Percentiles rank a stretch among this genome's conserved stretches.
These are phyloP conservation scores for Corythoichthys haematopterus DNA, from an alignment of 2,113 vertebrate genomes.

Conservation along the genomic window DNA sequence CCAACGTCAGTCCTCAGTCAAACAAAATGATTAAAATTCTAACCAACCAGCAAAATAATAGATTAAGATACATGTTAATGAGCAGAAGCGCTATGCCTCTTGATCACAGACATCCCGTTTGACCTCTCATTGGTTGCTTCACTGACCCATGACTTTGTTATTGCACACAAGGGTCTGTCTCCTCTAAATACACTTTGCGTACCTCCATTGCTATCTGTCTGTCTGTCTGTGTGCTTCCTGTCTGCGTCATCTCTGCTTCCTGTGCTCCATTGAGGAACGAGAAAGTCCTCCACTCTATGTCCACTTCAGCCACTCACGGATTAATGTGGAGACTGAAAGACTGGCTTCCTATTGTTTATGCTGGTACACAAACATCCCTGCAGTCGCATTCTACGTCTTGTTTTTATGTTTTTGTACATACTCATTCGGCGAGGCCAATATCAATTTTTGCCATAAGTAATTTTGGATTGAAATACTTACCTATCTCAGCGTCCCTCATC, in stretches of 20 bases:
- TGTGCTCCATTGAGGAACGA: conserved; percentile 38
- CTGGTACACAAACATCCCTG: neutral
- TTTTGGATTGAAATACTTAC: conserved; percentile 11
- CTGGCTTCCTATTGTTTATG: conserved; percentile 17
- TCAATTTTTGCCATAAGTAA: conserved; percentile 24
- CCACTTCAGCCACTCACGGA: conserved; percentile 44
- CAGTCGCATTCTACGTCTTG: conserved; percentile 5
- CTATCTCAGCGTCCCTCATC: conserved; percentile 21
- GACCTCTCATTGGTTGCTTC: conserved; percentile 45
- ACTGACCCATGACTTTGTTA: conserved; percentile 61
- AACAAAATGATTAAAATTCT: neutral
- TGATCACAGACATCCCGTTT: conserved; percentile 33
- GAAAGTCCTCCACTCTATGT: conserved; percentile 25
- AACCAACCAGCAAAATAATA: neutral
- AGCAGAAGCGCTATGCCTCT: conserved; percentile 6
- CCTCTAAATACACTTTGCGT: conserved; percentile 59
- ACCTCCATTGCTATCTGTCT: conserved; percentile 6
- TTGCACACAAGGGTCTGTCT: conserved; percentile 61
- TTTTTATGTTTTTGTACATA: conserved; percentile 19
- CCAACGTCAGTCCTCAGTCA: neutral
- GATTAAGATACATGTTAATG: conserved; percentile 1
- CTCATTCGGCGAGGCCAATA: conserved; percentile 16
- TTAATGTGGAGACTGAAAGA: conserved; percentile 44
- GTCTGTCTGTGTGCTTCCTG: conserved; percentile 62
- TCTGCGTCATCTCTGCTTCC: conserved; percentile 52